A percentile compares a stretch with the other conserved stretches of the same genome.
phyloP scores from a whole-genome alignment of 2,888 invertebrate species.

The Bursaphelenchus okinawaensis region DNA sequence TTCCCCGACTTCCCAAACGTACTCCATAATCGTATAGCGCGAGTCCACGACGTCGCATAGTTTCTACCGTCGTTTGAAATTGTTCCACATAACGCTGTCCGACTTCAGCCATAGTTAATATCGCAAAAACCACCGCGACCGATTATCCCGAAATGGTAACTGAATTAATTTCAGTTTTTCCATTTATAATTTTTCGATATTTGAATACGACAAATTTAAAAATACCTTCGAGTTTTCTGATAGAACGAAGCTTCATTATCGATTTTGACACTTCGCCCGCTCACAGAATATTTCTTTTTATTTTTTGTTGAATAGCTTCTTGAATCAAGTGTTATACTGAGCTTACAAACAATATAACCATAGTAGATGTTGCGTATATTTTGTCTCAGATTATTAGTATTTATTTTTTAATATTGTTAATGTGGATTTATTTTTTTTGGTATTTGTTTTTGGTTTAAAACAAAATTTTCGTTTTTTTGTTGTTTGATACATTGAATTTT shows the following conservation, averaged over 20 bases:
- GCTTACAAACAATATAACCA: too few relatives aligned
- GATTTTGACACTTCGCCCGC: too few relatives aligned
- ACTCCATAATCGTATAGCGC: constrained; percentile 35
- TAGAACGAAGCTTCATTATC: too few relatives aligned
- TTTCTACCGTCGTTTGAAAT: constrained; percentile 46
- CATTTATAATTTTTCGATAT: background rate
- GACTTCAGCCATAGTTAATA: constrained; percentile 27
- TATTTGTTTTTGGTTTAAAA: background rate
- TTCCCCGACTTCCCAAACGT: constrained; percentile 5
- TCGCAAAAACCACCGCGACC: background rate
- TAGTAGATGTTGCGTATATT: too few relatives aligned
- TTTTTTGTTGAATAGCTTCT: too few relatives aligned
- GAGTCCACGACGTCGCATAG: constrained; percentile 43
- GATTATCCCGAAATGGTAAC: background rate
- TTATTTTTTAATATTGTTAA: too few relatives aligned
- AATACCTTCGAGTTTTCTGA: background rate
- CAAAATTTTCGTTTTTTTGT: background rate
- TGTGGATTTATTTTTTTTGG: too few relatives aligned
- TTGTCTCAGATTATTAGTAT: too few relatives aligned
- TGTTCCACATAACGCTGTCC: constrained; percentile 45
- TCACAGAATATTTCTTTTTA: too few relatives aligned
- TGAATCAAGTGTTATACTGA: too few relatives aligned
- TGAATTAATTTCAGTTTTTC: background rate
- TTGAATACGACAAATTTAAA: background rate
- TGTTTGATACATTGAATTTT: background rate